Evolutionary conservation across 1,140 invertebrate species (phyloP).

Genomic region (Cepaea nemoralis): DNA sequence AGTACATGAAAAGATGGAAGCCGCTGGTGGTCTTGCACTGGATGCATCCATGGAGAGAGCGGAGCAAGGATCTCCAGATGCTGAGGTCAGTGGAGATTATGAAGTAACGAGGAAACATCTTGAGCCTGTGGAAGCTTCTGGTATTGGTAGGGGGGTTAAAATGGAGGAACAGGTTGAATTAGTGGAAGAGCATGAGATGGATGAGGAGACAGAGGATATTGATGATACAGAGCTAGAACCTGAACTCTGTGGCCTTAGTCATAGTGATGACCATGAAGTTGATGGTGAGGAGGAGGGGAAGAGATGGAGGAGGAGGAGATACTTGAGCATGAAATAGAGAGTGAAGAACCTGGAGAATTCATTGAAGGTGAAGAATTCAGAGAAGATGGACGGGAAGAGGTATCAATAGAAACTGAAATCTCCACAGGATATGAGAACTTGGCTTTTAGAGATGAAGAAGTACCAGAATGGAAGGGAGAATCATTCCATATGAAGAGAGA

Average conservation of each 20-base stretch:
- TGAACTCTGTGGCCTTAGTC: conserved; percentile 6
- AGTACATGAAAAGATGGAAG: not conserved
- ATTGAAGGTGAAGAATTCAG: conserved; percentile 8
- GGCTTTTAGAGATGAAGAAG: conserved; percentile 73
- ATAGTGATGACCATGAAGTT: conserved; percentile 32
- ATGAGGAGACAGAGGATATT: conserved; percentile 25
- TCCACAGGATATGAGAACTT: conserved; percentile 73
- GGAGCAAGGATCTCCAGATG: not conserved
- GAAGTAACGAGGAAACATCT: not conserved
- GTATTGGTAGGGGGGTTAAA: not conserved
- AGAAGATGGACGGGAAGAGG: not conserved
- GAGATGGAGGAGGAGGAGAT: conserved; percentile 42
- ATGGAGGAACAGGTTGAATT: not conserved
- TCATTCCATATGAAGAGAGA: conserved; percentile 23
- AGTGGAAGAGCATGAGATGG: not conserved
- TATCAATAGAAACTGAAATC: not conserved
- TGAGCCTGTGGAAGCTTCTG: not conserved
- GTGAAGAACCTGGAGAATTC: not conserved
- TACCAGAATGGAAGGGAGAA: conserved; percentile 50
- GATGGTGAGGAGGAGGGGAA: conserved; percentile 43
- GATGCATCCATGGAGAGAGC: not conserved
- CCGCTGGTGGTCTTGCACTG: not conserved
- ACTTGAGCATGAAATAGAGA: conserved; percentile 34
- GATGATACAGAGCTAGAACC: conserved; percentile 34
- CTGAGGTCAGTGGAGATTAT: not conserved